A percentile compares a stretch with the other conserved stretches of the same genome.
phyloP scores from a whole-genome alignment of 1,140 invertebrate species.

The Mylabris phalerata region DNA sequence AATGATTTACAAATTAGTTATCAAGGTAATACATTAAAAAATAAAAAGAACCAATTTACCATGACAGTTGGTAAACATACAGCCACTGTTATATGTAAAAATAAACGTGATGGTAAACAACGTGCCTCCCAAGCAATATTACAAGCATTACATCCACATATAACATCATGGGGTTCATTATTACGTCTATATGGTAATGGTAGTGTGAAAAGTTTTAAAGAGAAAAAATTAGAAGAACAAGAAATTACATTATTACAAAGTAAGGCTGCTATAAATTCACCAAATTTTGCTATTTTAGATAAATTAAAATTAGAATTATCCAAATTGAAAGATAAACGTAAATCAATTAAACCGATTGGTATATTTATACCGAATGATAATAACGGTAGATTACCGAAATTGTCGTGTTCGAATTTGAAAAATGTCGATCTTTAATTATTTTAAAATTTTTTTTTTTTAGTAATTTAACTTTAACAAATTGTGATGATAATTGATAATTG shows the following conservation, averaged over 20 bases:
- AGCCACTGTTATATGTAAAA: slow-evolving; percentile 83
- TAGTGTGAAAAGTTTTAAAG: slow-evolving; percentile 86
- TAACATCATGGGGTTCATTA: slow-evolving; percentile 91
- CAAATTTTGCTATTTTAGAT: slow-evolving; percentile 88
- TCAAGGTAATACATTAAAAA: slow-evolving; percentile 71
- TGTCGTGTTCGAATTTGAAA: slow-evolving; percentile 64
- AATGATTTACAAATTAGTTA: slow-evolving; percentile 84
- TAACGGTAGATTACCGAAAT: slow-evolving; percentile 56
- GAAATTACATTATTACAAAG: slow-evolving; percentile 88
- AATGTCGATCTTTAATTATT: slow-evolving; percentile 57
- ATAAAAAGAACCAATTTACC: slow-evolving; percentile 89
- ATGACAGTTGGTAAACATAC: slow-evolving; percentile 92
- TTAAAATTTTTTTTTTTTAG: too few species aligned
- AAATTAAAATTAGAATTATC: slow-evolving; percentile 85
- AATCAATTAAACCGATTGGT: slow-evolving; percentile 65
- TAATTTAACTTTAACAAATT: too few species aligned
- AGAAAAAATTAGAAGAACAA: slow-evolving; percentile 91
- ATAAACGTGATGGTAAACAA: slow-evolving; percentile 97
- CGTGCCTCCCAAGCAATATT: slow-evolving; percentile 91
- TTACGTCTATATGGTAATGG: slow-evolving; percentile 87
- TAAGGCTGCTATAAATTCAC: slow-evolving; percentile 83
- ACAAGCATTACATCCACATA: slow-evolving; percentile 82
- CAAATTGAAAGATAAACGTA: slow-evolving; percentile 63
- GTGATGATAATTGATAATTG: too few species aligned
- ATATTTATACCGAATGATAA: slow-evolving; percentile 59